Conservation (phyloP, 2,113 vertebrate species). For the Phalacrocorax brasilianus region DNA sequence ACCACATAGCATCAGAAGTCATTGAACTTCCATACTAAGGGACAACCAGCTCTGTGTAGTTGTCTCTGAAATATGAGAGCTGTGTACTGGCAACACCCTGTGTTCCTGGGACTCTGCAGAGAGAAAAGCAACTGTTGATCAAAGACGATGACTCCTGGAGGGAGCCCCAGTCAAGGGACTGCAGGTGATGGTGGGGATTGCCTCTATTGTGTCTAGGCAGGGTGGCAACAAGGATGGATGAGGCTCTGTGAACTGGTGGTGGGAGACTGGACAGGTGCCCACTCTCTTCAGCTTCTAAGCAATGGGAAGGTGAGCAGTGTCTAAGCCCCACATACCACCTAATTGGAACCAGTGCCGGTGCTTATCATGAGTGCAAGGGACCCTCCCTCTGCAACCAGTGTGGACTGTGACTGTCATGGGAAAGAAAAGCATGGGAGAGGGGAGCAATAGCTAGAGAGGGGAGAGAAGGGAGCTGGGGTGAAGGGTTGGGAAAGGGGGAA, state of each 20-base stretch:
- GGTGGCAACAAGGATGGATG: neutral
- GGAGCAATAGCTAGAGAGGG: neutral
- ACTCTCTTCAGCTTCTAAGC: neutral
- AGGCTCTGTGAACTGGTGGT: neutral
- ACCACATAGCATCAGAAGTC: neutral
- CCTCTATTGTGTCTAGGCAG: neutral
- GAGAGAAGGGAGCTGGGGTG: neutral
- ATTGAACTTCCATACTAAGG: neutral
- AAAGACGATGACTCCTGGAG: neutral
- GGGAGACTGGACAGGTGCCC: neutral
- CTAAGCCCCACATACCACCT: no score
- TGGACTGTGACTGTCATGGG: neutral
- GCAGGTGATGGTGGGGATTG: neutral
- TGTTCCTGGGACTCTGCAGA: neutral
- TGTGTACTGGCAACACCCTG: no score
- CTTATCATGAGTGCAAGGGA: no score
- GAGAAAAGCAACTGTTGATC: neutral
- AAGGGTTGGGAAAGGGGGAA: neutral
- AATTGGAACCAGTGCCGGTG: neutral
- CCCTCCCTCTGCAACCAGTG: neutral
- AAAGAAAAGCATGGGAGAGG: neutral
- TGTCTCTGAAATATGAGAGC: neutral
- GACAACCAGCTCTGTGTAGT: neutral
- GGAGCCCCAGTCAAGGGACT: no score
- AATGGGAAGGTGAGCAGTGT: neutral